These are phyloP conservation scores for Druon quercuslanigerum DNA, from an alignment of 1,140 invertebrate genomes.

Conservation along the genomic window DNA sequence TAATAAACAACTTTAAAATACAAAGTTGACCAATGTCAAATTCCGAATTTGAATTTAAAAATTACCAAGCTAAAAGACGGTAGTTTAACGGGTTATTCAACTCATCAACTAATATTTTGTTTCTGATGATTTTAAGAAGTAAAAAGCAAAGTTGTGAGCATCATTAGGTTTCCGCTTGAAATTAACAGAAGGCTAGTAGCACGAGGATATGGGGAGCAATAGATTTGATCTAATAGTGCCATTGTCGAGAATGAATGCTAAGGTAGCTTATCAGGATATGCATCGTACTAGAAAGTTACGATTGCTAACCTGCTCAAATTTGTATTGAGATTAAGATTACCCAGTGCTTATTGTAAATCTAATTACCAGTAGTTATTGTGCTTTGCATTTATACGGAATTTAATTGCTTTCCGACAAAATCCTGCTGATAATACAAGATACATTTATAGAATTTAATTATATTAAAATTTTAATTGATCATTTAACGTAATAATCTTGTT, in stretches of 20 bases:
- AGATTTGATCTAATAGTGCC: constrained; percentile 21
- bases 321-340: not conserved
- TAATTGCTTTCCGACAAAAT: not conserved
- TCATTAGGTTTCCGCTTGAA: no score
- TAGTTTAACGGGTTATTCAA: no score
- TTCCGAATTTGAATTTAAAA: no score
- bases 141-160: no score
- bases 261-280: constrained; percentile 19
- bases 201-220: not conserved
- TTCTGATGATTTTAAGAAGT: no score
- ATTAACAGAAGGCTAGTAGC: not conserved
- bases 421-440: not conserved
- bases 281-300: not conserved
- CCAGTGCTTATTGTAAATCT: not conserved
- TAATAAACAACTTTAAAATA: no score
- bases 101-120: no score
- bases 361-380: not conserved
- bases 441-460: not conserved
- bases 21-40: no score
- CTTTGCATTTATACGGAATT: not conserved
- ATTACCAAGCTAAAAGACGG: no score
- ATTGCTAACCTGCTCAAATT: constrained; percentile 3
- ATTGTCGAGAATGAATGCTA: constrained; percentile 7
- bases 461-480: no score
- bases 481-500: no score